These are phyloP conservation scores for Augochlora pura DNA, from an alignment of 1,140 invertebrate species.

Conservation along the genomic window DNA sequence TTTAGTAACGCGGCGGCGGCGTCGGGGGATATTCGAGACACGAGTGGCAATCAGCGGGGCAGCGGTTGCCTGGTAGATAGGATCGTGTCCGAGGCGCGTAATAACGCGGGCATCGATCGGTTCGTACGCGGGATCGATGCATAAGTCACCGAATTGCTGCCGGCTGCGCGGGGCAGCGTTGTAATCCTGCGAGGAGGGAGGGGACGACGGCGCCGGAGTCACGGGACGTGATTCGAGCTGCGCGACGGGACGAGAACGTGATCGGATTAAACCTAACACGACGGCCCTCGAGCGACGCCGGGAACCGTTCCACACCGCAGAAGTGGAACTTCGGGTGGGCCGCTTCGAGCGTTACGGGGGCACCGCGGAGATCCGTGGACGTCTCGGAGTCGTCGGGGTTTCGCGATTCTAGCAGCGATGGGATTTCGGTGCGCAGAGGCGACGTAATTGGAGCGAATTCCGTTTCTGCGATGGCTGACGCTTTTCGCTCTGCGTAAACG, in stretches of 20 bases:
- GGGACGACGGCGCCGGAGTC: conserved; percentile 20
- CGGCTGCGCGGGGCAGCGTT: background rate
- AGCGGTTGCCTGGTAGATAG: background rate
- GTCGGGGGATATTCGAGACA: too few relatives aligned
- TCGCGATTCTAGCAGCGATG: too few relatives aligned
- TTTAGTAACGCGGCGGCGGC: too few relatives aligned
- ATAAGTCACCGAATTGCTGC: conserved; percentile 8
- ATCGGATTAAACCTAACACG: conserved; percentile 68
- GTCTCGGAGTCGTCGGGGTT: too few relatives aligned
- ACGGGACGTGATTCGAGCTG: conserved; percentile 58
- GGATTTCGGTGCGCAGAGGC: too few relatives aligned
- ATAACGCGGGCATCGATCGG: conserved; percentile 26
- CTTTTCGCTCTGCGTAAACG: too few relatives aligned
- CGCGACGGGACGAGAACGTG: conserved; percentile 39
- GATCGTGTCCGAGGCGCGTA: background rate
- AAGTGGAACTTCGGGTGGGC: conserved; percentile 34
- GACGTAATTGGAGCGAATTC: too few relatives aligned
- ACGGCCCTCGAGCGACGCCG: conserved; percentile 25
- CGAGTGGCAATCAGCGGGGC: background rate
- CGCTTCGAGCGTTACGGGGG: conserved; percentile 9
- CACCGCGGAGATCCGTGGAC: background rate
- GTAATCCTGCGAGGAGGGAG: conserved; percentile 35
- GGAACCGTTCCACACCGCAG: background rate
- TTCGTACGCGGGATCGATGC: background rate
- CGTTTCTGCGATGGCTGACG: too few relatives aligned